Base-by-base conservation (phyloP, 2,888 invertebrate genomes). In the Phorcus lineatus region DNA sequence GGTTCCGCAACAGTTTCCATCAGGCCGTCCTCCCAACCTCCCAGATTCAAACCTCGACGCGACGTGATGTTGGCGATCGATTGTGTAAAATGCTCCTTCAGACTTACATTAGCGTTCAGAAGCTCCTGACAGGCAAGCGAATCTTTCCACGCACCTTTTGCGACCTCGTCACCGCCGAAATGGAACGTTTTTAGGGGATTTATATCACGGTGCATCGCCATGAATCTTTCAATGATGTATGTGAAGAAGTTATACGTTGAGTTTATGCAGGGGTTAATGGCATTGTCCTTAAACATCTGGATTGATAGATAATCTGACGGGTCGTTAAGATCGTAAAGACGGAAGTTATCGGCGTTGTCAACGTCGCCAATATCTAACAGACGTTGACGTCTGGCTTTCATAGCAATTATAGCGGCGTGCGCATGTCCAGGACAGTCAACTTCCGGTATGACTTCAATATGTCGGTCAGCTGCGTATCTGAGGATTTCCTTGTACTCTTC, bases 81-180 rank as follows among this genome's bases (percentile, higher is more conserved):
- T 7, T 53, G 75, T 17, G 80, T 82, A 62, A 84, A 84, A 16
- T 70, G 24, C 36, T 79, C 55, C 77, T 85, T 84, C 0, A 85
- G 77, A 54, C 67, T 79, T 22, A 75, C 78, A 47, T 80, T 79
- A 28, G 78, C 31, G 53, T 19, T 28, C 9, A 75, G 1, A 17
- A 77, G 77, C 13, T 19, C 3, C 19, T 74, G 57, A 74, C 89
- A 89, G 0, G 84, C 82, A 2, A 78, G 70, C 1, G 88, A 88
- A 22, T 84, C 78, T 7, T 82, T 66, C 89, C 90, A 90, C 2
- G 85, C 84, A 0, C 85, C 87, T n/a, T 47, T 1, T 4, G 77
- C 57, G 7, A 86, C 52, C 19, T 36, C 52, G 17, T 92, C 92
- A 0, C 92, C 92, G 6, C 92, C 92, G 78, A 91, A 89, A 83